Evolutionary conservation across 2,797 vertebrate species (phyloP), one percentile per base, ranked within the genome.

Genomic region (Macropodus opercularis): DNA sequence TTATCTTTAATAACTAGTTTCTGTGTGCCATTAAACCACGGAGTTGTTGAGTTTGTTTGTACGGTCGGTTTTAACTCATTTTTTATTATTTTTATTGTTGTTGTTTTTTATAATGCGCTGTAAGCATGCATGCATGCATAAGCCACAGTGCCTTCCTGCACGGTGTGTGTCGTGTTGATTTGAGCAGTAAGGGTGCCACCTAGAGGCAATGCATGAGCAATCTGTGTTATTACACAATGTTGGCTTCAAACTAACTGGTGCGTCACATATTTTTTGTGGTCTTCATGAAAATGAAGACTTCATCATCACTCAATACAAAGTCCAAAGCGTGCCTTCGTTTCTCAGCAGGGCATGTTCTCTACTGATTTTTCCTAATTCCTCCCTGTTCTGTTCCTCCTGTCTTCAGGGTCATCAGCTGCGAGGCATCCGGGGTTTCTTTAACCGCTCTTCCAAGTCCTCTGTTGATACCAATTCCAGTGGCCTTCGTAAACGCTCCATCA

Each of bases 391-490:
- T 59, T 60, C 6, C 9, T 27, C 13, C 21, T 39, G n/a, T 46
- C n/a, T 14, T 52, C 56, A 98, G 97, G 92, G 92, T 72, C 92
- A 94, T 75, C 98, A 98, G 76, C 91, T 99, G 50, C 92, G 97
- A 58, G 98, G 98, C 22, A 94, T 99, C 53, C 92, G 95, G 35
- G 95, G 98, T 63, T 85, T 99, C 60, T 98, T 99, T 77, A 93
- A 92, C 74, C 96, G 92, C 75, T 94, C 90, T 32, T 93, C 95
- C 46, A 96, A 96, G 84, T 79, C 73, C 29, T 88, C 91, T 0
- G 91, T 94, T 14, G 96, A 98, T 68, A 90, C 84, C 63, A 77
- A 77, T 52, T 79, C 83, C 0, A 83, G 87, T 24, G 89, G 91
- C 1, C 75, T 91, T 35, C 90, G 94, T 19, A 99, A 98, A 48